Evolutionary conservation across 2,888 invertebrate genomes (phyloP).

Genomic region (Lycia hirtaria): DNA sequence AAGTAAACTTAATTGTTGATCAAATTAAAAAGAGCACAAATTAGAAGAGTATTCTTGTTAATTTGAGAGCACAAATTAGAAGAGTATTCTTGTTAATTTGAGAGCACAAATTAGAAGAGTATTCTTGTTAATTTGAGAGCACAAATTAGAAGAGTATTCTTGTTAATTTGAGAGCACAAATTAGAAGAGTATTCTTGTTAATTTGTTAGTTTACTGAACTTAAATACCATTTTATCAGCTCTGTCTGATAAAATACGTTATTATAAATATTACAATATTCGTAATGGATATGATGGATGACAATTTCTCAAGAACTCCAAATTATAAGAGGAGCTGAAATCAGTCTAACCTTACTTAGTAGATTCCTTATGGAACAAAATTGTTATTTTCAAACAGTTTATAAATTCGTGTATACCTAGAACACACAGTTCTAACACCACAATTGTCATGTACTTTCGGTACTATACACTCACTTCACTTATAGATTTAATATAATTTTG

Average conservation of each 20-base stretch:
- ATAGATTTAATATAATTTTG: constrained; percentile 10
- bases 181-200: constrained; percentile 58
- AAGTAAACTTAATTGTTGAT: constrained; percentile 47
- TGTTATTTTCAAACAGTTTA: too few species aligned
- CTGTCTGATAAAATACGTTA: too few species aligned
- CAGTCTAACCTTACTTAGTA: not conserved
- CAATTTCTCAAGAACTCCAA: not conserved
- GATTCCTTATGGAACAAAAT: not conserved
- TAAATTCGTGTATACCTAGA: too few species aligned
- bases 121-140: constrained; percentile 70
- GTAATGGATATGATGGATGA: too few species aligned
- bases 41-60: constrained; percentile 58
- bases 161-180: constrained; percentile 65
- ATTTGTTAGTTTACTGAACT: too few species aligned
- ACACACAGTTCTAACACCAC: too few species aligned
- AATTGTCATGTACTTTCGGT: constrained; percentile 11
- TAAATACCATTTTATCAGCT: not conserved
- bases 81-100: constrained; percentile 66
- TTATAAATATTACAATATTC: too few species aligned
- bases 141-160: constrained; percentile 49
- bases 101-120: constrained; percentile 49
- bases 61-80: constrained; percentile 59
- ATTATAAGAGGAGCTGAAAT: not conserved
- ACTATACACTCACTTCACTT: constrained; percentile 34
- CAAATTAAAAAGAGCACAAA: constrained; percentile 67